Conservation (phyloP, 2,113 vertebrate species). For the Dryoscopus gambensis region DNA sequence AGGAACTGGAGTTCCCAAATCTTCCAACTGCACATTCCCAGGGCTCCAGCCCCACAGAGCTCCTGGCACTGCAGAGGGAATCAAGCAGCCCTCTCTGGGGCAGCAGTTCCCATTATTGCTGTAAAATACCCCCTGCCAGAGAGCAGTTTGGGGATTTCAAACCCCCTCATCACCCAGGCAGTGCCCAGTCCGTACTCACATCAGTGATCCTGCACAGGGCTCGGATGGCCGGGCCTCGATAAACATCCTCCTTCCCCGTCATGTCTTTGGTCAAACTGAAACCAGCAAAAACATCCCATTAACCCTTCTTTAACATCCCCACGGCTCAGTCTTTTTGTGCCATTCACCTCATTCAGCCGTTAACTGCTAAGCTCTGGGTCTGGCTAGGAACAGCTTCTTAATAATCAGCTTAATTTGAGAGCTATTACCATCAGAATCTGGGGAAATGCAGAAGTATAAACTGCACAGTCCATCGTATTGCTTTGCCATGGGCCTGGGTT, state of each 20-base stretch:
- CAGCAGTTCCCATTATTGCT: not conserved
- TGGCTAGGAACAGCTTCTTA: not conserved
- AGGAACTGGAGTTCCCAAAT: not conserved
- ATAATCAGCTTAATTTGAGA: not conserved
- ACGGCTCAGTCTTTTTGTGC: accelerated
- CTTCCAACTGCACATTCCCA: not conserved
- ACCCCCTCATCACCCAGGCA: accelerated
- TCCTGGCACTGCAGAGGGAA: not conserved
- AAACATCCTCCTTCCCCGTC: slow-evolving; percentile 97
- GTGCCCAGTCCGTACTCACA: slow-evolving; percentile 74
- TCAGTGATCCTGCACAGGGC: slow-evolving; percentile 97
- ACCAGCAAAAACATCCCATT: not conserved
- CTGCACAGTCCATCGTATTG: accelerated
- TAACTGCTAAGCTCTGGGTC: not conserved
- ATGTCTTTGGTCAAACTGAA: slow-evolving; percentile 95
- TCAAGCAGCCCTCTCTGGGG: accelerated
- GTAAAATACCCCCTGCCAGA: accelerated
- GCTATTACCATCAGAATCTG: no score
- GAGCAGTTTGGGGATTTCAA: not conserved
- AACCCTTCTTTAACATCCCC: accelerated
- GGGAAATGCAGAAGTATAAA: not conserved
- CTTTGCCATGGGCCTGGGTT: not conserved
- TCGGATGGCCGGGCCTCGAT: slow-evolving; percentile 92
- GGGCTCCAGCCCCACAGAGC: no score
- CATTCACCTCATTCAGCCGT: not conserved